phyloP scores from a whole-genome alignment of 2,113 vertebrate genomes.

The Notothenia coriiceps region DNA sequence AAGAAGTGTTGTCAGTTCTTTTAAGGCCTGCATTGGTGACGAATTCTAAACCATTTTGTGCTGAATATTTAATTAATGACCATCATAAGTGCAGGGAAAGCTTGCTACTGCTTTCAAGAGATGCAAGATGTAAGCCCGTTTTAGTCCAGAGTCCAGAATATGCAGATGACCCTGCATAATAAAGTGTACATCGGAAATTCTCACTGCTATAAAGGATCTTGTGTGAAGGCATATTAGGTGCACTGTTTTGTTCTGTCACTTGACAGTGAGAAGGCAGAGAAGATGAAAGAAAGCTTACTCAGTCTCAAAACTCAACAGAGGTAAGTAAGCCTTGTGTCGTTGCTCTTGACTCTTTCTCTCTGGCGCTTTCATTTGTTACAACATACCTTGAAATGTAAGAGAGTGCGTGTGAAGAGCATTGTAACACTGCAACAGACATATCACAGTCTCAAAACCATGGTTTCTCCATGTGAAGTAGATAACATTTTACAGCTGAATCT shows the following conservation, averaged over 20 bases:
- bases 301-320: slow-evolving; percentile 51
- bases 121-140: neutral
- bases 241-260: slow-evolving; percentile 48
- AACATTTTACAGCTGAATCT: slow-evolving; percentile 78
- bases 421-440: slow-evolving; percentile 62
- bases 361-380: slow-evolving; percentile 57
- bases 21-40: neutral
- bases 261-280: slow-evolving; percentile 36
- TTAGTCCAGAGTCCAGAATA: neutral
- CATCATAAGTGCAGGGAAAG: neutral
- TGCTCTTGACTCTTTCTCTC: slow-evolving; percentile 47
- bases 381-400: slow-evolving; percentile 61
- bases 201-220: neutral
- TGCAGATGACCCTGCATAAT: neutral
- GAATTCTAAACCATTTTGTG: neutral
- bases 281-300: slow-evolving; percentile 14
- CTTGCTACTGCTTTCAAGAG: neutral
- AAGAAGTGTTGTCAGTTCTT: neutral
- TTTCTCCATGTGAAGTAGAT: slow-evolving; percentile 69
- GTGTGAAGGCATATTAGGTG: slow-evolving; percentile 35
- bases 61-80: neutral
- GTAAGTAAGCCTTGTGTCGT: slow-evolving; percentile 38
- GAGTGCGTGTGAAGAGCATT: slow-evolving; percentile 44
- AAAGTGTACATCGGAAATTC: slow-evolving; percentile 22
- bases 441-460: slow-evolving; percentile 50